Evolutionary conservation across 2,113 vertebrate genomes (phyloP), one percentile per base, ranked within the genome.

Genomic region (Camelus bactrianus): DNA sequence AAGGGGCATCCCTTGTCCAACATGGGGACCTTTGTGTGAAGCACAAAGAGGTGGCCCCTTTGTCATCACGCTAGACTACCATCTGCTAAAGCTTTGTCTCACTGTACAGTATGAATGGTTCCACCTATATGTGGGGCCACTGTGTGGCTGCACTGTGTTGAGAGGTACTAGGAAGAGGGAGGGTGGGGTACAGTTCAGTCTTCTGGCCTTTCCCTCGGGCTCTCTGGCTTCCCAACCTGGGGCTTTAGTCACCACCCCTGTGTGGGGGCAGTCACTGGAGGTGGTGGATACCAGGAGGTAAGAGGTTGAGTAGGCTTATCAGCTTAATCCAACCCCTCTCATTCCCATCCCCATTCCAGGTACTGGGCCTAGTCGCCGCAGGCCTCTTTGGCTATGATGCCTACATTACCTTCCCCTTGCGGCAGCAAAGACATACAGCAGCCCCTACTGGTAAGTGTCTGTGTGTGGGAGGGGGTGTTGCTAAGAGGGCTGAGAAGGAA

Each of bases 301-400:
- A 32, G 75, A 95, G 38, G 26, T 22, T 54, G 58, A 92, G 17
- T 80, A 70, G 80, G 14, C 28, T 54, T 50, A 76, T 42, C 8
- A 32, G 30, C 58, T 42, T 93, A 73, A 85, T 64, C 56, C 13
- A 73, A 2, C 14, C 1, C 28, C 15, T 17, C 16, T 88, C 10
- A 52, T 20, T 60, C 38, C 54, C 7, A 32, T 76, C 8, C 48
- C 30, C 19, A 46, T 46, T 72, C 26, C 76, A 98, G 98, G 98
- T 98, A 46, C 65, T 98, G 79, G 98, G 98, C 46, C 82, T 98
- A 62, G 20, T 98, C 0, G 94, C 97, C 13, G 94, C 95, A 1
- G 52, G 97, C 79, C 96, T 98, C 72, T 98, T 98, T 97, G 98
- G 95, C 81, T 98, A 96, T 48, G 98, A 98, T 90, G 98, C 98